Evolutionary conservation across 2,113 vertebrate species (phyloP).

Genomic region (Lophotis ruficrista): DNA sequence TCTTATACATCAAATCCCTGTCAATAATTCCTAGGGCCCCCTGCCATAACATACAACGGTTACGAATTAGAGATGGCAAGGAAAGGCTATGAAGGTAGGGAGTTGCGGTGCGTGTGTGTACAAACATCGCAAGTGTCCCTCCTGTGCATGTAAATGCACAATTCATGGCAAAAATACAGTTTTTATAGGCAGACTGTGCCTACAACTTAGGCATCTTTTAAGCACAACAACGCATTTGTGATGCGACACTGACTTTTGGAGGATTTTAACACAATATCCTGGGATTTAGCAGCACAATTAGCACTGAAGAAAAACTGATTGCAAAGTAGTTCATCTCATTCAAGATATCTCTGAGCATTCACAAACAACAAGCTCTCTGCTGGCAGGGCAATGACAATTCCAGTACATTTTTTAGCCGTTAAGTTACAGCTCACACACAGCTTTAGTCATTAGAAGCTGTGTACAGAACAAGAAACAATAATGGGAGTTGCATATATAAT

Average conservation of each 20-base stretch:
- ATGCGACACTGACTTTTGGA: neutral
- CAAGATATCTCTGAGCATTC: neutral
- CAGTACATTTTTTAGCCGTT: neutral
- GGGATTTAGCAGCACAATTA: neutral
- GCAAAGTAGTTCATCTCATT: neutral
- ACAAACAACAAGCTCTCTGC: neutral
- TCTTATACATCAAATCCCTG: neutral
- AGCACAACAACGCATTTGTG: neutral
- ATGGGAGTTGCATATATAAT: neutral
- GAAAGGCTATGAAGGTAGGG: neutral
- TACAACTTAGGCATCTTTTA: neutral
- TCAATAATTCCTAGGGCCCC: neutral
- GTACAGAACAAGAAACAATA: constrained; percentile 32
- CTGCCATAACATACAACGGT: neutral
- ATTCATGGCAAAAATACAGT: neutral
- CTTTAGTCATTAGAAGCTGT: neutral
- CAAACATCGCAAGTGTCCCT: neutral
- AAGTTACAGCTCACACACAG: neutral
- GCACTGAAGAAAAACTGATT: neutral
- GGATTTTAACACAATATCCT: neutral
- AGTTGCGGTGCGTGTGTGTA: neutral
- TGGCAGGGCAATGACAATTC: neutral
- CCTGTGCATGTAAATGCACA: neutral
- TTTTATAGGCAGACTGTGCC: neutral
- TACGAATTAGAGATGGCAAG: neutral